These are phyloP conservation scores for Remorina albescens DNA, from an alignment of 2,797 vertebrate species.

Conservation along the genomic window DNA sequence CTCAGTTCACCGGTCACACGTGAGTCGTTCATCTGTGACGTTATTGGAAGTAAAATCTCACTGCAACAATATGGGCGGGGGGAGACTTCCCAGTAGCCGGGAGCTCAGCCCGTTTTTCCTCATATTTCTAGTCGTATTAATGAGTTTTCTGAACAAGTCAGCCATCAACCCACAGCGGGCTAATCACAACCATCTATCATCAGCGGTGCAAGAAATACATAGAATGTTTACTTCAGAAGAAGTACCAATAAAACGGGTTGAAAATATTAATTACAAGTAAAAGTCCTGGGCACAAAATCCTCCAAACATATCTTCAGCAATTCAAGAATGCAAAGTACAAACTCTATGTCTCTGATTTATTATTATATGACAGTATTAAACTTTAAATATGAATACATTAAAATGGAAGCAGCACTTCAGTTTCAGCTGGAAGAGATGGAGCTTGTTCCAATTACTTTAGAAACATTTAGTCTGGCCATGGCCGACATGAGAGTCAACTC, in stretches of 20 bases:
- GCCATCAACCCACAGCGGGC: conserved; percentile 28
- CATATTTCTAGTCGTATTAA: conserved; percentile 31
- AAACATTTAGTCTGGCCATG: not conserved
- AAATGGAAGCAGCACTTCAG: too few species aligned
- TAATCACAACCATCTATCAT: conserved; percentile 13
- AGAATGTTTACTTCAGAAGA: not conserved
- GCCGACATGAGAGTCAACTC: not conserved
- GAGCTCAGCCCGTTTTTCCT: conserved; percentile 1
- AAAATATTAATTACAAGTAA: not conserved
- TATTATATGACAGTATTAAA: not conserved
- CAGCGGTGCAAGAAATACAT: not conserved
- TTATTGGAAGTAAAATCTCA: conserved; percentile 14
- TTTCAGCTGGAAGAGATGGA: too few species aligned
- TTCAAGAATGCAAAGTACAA: not conserved
- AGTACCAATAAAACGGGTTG: not conserved
- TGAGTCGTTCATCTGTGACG: not conserved
- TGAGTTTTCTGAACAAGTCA: conserved; percentile 31
- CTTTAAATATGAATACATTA: too few species aligned
- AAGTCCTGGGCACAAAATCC: not conserved
- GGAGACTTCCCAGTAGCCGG: not conserved
- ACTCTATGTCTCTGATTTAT: not conserved
- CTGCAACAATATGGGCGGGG: not conserved
- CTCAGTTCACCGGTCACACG: conserved; percentile 3
- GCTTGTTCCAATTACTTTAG: not conserved
- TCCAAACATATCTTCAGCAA: not conserved